Evolutionary conservation across 2,888 invertebrate genomes (phyloP).

Genomic region (Petrolisthes cinctipes): DNA sequence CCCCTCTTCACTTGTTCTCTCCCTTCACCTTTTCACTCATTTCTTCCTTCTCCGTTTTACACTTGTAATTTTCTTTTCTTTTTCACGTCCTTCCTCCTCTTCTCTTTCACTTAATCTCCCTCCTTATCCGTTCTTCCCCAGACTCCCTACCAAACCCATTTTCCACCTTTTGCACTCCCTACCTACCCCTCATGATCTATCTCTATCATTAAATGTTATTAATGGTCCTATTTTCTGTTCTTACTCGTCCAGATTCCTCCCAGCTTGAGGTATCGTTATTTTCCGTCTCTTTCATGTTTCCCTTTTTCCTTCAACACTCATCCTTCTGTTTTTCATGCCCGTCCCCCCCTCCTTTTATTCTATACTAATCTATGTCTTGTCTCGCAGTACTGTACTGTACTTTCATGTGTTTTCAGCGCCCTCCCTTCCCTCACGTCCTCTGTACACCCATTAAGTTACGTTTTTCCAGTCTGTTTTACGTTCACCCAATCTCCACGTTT

Average conservation of each 20-base stretch:
- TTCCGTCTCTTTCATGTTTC: neutral
- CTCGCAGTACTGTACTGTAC: neutral
- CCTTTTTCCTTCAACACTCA: neutral
- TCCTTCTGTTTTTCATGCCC: neutral
- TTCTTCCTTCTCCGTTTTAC: neutral
- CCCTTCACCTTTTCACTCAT: neutral
- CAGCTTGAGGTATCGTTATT: neutral
- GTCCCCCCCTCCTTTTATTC: neutral
- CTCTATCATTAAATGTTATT: too few species aligned
- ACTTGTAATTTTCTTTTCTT: neutral
- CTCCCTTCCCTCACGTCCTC: neutral
- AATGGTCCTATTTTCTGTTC: too few species aligned
- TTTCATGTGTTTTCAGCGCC: neutral
- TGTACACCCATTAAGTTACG: neutral
- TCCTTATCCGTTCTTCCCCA: neutral
- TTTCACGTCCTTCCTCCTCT: neutral
- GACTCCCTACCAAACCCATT: neutral
- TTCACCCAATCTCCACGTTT: neutral
- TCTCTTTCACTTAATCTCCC: neutral
- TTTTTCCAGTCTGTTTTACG: neutral
- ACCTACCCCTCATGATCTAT: too few species aligned
- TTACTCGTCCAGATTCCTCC: too few species aligned
- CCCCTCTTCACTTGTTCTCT: too few species aligned
- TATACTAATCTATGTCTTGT: neutral
- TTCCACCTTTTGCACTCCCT: neutral